Evolutionary conservation across 2,113 vertebrate genomes (phyloP), one percentile per base, ranked within the genome.

Genomic region (Psittacara wagleri): DNA sequence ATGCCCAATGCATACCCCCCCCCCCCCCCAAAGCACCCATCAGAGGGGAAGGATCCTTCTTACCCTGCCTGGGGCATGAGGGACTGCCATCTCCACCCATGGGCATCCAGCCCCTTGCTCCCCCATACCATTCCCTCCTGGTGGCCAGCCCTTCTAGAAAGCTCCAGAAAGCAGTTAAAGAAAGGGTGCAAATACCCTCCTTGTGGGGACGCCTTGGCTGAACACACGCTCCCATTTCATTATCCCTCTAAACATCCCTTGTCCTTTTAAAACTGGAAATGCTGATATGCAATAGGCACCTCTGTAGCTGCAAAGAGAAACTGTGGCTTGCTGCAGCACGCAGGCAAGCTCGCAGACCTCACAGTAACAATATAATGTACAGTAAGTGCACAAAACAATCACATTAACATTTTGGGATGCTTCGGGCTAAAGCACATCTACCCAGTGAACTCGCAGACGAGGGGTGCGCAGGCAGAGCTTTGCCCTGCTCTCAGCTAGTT

Each of bases 361-460:
- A 35, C 2, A 2, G 78, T 88, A 92, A 82, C 69, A 28, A 4
- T 35, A 64, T 54, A 63, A 17, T 3, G 25, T 88, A 80, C 92
- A 22, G 51, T 54, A 92, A 93, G 91, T 10, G 52, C 93, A 91
- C 78, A 66, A 23, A 94, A 84, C 94, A 94, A 94, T 74, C 61
- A 43, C 90, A 86, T 78, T 57, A 91, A 77, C 69, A 35, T 92
- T 85, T 91, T 61, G 64, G 86, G 88, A 88, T 39, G 92, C 92
- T 93, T 39, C 35, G 83, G 90, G 83, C 92, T 90, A 6, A 52
- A 88, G 79, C 46, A 6, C 31, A 14, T 82, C 81, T 85, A 29
- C 49, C 17, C 22, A 0, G 52, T 43, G 11, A 70, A 78, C 72
- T 91, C 2, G 11, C 3, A 2, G 18, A 90, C 0, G 0, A 25